Conservation (phyloP, 2,113 vertebrate species). For the Potamarius usumacintae region DNA sequence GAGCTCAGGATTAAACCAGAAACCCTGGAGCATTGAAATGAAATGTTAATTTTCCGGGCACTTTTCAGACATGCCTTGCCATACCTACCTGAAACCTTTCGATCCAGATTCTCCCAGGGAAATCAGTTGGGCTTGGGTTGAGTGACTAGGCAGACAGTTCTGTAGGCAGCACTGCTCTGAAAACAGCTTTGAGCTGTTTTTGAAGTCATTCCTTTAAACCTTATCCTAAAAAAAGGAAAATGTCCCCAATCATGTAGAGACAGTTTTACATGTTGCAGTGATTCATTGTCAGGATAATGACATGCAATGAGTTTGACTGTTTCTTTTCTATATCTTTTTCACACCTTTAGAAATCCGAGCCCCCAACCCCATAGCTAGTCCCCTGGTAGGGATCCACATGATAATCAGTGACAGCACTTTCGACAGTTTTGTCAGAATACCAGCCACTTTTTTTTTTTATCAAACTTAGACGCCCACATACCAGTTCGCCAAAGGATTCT, state of each 20-base stretch:
- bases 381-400: not conserved
- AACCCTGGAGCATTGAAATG: not conserved
- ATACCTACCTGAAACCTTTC: not conserved
- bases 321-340: not conserved
- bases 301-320: not conserved
- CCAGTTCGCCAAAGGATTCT: not conserved
- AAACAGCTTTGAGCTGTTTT: not conserved
- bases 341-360: not conserved
- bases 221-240: not conserved
- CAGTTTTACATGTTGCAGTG: not conserved
- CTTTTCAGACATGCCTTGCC: not conserved
- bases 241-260: not conserved
- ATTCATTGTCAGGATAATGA: not conserved
- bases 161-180: not conserved
- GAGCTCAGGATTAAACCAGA: not conserved
- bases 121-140: not conserved
- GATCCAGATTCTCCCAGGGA: not conserved
- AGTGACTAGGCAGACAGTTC: not conserved
- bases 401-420: not conserved
- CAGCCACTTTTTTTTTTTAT: not conserved
- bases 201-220: not conserved
- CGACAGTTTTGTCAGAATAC: not conserved
- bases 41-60: not conserved
- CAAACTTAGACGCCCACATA: not conserved
- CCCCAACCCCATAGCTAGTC: not conserved